Percentiles rank a stretch among this genome's conserved stretches.
Conservation (phyloP, 1,140 invertebrate genomes). For the Pseudomyrmex cubaensis region DNA sequence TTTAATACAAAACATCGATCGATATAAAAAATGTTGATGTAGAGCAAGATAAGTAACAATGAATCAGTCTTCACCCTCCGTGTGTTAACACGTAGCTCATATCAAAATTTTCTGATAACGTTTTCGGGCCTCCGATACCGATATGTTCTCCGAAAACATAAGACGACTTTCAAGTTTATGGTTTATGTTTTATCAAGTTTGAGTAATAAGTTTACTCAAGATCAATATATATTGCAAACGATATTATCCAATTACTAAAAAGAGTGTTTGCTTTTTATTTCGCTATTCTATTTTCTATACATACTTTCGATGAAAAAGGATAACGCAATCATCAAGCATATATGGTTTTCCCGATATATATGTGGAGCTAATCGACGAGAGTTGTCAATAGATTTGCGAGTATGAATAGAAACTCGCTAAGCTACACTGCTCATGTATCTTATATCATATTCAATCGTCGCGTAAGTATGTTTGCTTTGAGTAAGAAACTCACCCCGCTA, state of each 20-base stretch:
- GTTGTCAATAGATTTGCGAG: slow-evolving; percentile 15
- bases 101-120: too few relatives aligned
- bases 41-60: neutral
- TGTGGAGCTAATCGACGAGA: neutral
- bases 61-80: too few relatives aligned
- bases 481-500: slow-evolving; percentile 12
- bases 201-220: neutral
- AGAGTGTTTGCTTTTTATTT: too few relatives aligned
- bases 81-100: too few relatives aligned
- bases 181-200: too few relatives aligned
- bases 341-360: slow-evolving; percentile 15
- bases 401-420: slow-evolving; percentile 34
- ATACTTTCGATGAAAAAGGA: neutral
- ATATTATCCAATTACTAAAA: too few relatives aligned
- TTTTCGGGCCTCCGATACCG: too few relatives aligned
- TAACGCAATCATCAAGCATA: slow-evolving; percentile 11
- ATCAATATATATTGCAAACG: neutral
- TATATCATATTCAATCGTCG: slow-evolving; percentile 15
- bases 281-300: neutral
- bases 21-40: neutral
- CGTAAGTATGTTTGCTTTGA: slow-evolving; percentile 1
- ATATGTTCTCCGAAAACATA: too few relatives aligned
- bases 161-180: too few relatives aligned
- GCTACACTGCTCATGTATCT: slow-evolving; percentile 24
- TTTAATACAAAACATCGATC: slow-evolving; percentile 11